A percentile compares a stretch with the other conserved stretches of the same genome.
Evolutionary conservation across 2,888 invertebrate species (phyloP).

Genomic region (Stenchaetothrips biformis): DNA sequence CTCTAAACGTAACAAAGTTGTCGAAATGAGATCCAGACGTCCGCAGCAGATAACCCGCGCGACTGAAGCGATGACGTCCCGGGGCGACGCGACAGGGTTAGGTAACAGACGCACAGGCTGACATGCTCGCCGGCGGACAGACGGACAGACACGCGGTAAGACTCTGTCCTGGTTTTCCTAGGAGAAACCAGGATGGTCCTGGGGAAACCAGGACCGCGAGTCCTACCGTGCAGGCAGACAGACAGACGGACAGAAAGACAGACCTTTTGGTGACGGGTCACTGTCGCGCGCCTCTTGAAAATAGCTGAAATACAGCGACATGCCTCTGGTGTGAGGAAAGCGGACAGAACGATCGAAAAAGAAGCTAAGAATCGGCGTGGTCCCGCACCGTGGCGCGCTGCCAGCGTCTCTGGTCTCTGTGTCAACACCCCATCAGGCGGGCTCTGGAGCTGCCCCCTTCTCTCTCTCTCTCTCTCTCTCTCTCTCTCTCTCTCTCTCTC

Average conservation of each 20-base stretch:
- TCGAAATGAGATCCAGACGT: neutral
- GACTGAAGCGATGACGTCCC: neutral
- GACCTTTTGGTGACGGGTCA: no score
- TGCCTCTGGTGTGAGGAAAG: no score
- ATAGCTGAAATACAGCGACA: no score
- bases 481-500: slow-evolving; percentile 1
- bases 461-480: slow-evolving; percentile 3
- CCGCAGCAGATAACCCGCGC: neutral
- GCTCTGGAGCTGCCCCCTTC: neutral
- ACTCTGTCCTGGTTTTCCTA: no score
- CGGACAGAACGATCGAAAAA: no score
- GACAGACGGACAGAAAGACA: neutral
- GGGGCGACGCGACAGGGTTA: neutral
- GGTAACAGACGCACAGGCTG: neutral
- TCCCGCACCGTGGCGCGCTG: neutral
- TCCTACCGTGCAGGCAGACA: neutral
- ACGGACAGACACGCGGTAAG: neutral
- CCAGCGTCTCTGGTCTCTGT: neutral
- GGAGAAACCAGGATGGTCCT: no score
- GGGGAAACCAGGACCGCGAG: no score
- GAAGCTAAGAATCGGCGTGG: no score
- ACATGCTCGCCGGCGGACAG: neutral
- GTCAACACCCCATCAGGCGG: slow-evolving; percentile 14
- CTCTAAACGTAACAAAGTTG: neutral
- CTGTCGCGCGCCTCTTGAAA: no score